Base-by-base conservation (phyloP, 2,888 invertebrate species). In the Cheilosia pagana region DNA sequence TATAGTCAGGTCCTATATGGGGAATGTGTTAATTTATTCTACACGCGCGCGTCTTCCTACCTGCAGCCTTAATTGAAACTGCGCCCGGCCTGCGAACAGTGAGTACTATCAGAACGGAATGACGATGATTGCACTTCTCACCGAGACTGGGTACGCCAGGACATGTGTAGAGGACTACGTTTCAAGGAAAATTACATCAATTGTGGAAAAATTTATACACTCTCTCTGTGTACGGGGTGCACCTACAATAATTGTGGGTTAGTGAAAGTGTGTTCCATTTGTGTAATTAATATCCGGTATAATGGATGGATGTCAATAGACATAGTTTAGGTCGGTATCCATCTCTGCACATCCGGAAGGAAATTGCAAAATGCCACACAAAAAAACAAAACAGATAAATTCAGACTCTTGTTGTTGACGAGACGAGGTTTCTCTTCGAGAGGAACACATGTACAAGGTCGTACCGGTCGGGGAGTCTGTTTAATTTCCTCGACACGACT, bases 231-330 rank as follows among this genome's bases (percentile, higher is more conserved):
- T n/a, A n/a, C n/a, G n/a, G 16, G 57, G 39, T 57, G 35, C 35
- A 35, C 57, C 31, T 35, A 57, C 23, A 45, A 62, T 53, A 45
- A 62, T 53, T 60, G 68, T 57, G 57, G 67, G 59, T 3, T 16
- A 53, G 85, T 65, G 72, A 76, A 76, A 86, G 71, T 71, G 45
- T 60, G n/a, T 68, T 43, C 87, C 88, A 88, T 88, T 87, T 83
- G 77, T 87, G 87, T 87, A 88, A 89, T 88, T 89, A 88, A 89
- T 88, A 89, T 88, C 89, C 88, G 88, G 87, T 81, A 53, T 71
- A 65, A 82, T 60, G 35, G 48, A 78, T 62, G 53, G 41, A 48
- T 78, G 78, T 62, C 77, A 72, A 82, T 78, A 82, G 77, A 67
- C 63, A 59, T 55, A 70, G 81, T 76, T 76, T 52, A 50, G n/a